Percentiles rank a stretch among this genome's conserved stretches.
Evolutionary conservation across 2,888 invertebrate species (phyloP).

Genomic region (Macrostomum cliftonense): DNA sequence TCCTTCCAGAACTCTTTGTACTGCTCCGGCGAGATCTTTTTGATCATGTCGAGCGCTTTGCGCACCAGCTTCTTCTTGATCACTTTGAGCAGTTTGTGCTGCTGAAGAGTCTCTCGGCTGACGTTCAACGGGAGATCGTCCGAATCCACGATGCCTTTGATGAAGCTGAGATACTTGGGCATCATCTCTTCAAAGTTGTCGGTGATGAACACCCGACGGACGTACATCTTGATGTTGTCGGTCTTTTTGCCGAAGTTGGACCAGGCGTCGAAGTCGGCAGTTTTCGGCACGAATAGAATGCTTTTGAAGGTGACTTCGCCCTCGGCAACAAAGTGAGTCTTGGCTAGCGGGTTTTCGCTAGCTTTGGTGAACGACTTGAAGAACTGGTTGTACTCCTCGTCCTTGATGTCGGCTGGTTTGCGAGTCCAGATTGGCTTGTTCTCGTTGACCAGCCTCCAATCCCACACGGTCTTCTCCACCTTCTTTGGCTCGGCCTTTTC

Average conservation of each 20-base stretch:
- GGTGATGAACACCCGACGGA: slow-evolving; percentile 92
- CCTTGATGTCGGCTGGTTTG: slow-evolving; percentile 62
- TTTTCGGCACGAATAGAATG: slow-evolving; percentile 66
- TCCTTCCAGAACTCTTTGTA: slow-evolving; percentile 94
- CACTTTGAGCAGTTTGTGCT: slow-evolving; percentile 92
- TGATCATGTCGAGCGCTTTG: slow-evolving; percentile 90
- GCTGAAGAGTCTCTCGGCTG: slow-evolving; percentile 87
- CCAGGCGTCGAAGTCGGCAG: slow-evolving; percentile 42
- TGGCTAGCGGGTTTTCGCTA: slow-evolving; percentile 57
- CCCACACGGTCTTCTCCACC: slow-evolving; percentile 84
- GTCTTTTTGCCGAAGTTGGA: slow-evolving; percentile 85
- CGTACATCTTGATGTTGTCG: slow-evolving; percentile 81
- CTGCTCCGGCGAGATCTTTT: slow-evolving; percentile 71
- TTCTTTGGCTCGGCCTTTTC: slow-evolving; percentile 46
- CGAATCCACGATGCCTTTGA: slow-evolving; percentile 89
- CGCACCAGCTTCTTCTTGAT: slow-evolving; percentile 96
- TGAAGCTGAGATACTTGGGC: slow-evolving; percentile 85
- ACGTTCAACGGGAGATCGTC: slow-evolving; percentile 96
- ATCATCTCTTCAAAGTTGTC: slow-evolving; percentile 96
- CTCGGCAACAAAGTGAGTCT: slow-evolving; percentile 88
- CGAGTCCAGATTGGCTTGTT: slow-evolving; percentile 97
- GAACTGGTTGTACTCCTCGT: slow-evolving; percentile 78
- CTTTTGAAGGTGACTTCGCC: slow-evolving; percentile 98
- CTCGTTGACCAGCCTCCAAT: slow-evolving; percentile 87
- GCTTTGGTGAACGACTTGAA: slow-evolving; percentile 87